phyloP scores from a whole-genome alignment of 1,140 invertebrate species.

The Vanessa tameamea region DNA sequence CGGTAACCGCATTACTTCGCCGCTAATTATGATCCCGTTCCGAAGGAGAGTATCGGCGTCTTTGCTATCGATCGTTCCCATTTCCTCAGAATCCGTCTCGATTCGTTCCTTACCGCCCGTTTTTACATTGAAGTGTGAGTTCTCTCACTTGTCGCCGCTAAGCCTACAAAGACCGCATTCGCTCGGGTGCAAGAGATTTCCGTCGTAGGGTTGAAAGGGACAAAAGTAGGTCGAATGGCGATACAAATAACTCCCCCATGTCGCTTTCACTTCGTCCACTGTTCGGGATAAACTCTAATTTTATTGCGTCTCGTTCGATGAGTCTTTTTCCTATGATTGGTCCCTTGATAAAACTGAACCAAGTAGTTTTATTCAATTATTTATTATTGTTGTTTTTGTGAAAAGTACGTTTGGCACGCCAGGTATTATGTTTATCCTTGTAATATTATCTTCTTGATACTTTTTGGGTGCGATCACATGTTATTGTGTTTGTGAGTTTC shows the following conservation, averaged over 20 bases:
- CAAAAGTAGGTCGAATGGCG: conserved; percentile 66
- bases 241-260: conserved; percentile 50
- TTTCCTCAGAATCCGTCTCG: conserved; percentile 37
- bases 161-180: conserved; percentile 53
- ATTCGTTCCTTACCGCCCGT: conserved; percentile 44
- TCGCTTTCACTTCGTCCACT: conserved; percentile 63
- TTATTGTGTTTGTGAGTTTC: too few relatives aligned
- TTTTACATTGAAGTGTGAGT: conserved; percentile 64
- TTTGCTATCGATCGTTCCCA: conserved; percentile 57
- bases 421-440: too few relatives aligned
- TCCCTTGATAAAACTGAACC: conserved; percentile 46
- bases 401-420: background rate
- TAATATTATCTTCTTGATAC: too few relatives aligned
- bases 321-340: conserved; percentile 43
- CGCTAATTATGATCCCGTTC: conserved; percentile 70
- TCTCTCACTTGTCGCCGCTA: conserved; percentile 44
- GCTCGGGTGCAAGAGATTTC: conserved; percentile 45
- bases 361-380: conserved; percentile 34
- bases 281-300: conserved; percentile 72
- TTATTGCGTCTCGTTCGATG: conserved; percentile 61
- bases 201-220: conserved; percentile 53
- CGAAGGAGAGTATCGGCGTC: conserved; percentile 53
- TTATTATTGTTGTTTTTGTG: conserved; percentile 5
- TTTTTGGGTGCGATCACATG: too few relatives aligned
- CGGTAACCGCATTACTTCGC: conserved; percentile 68